Evolutionary conservation across 2,797 vertebrate species (phyloP), one percentile per base, ranked within the genome.

Genomic region (Etheostoma perlongum): DNA sequence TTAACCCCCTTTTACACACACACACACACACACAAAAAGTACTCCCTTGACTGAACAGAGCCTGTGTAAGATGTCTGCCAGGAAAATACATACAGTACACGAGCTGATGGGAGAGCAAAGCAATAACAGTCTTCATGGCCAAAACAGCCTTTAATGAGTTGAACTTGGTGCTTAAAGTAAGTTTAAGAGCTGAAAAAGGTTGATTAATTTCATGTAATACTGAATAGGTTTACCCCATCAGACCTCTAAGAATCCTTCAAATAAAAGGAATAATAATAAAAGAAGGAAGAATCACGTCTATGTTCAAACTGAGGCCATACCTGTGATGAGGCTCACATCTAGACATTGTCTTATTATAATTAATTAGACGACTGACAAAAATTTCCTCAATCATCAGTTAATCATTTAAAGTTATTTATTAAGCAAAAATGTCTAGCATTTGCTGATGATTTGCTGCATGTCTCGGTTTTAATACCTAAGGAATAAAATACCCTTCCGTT

Each of bases 61-160:
- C 12, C 52, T 52, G 64, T 23, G 64, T 77, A 71, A 75, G 55
- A 69, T 55, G 63, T 76, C 72, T 60, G 30, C 64, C 5, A 44
- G 55, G 76, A 67, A 78, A 88, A 86, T 64, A 86, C 30, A 30
- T 30, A 30, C 30, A 86, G 80, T 63, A 77, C 83, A 85, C 12
- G 27, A 69, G 52, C 75, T 77, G 53, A 84, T 53, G 25, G 42
- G 58, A 72, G 46, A 73, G 42, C 33, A 60, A 47, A 66, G 67
- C 67, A 79, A 60, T 67, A 66, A 67, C 48, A 25, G 36, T 33
- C n/a, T 72, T 49, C 27, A 2, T 27, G 33, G 30, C 25, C 59
- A 73, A 77, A 83, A 78, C 47, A 44, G 36, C 59, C 14, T 15
- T n/a, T 69, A 82, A 85, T 70, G 72, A 74, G 76, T 44, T 60